phyloP scores from a whole-genome alignment of 2,888 invertebrate species.

The Agrotis ipsilon region DNA sequence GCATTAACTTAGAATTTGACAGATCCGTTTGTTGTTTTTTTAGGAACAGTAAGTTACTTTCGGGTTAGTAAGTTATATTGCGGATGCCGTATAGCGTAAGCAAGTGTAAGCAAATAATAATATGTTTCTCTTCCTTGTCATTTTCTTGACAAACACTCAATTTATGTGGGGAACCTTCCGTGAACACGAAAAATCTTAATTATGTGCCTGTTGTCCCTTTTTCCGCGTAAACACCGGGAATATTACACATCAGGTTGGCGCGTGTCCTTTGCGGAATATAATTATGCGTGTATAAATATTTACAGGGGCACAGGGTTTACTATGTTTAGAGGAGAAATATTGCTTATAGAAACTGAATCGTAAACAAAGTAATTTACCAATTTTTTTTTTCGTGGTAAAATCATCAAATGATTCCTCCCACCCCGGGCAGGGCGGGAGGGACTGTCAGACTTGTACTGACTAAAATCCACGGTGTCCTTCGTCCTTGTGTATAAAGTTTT shows the following conservation, averaged over 20 bases:
- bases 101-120: neutral
- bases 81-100: neutral
- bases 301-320: conserved; percentile 2
- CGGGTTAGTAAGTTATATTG: too few species aligned
- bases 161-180: neutral
- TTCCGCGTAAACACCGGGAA: conserved; percentile 12
- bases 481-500: too few species aligned
- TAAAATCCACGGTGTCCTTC: too few species aligned
- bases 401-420: too few species aligned
- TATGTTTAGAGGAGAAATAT: conserved; percentile 4
- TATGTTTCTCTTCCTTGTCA: neutral
- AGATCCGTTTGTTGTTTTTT: too few species aligned
- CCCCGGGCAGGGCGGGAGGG: too few species aligned
- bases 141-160: neutral
- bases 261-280: conserved; percentile 34
- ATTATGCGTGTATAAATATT: conserved; percentile 44
- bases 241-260: conserved; percentile 34
- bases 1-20: too few species aligned
- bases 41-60: too few species aligned
- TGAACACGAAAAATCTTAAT: conserved; percentile 16
- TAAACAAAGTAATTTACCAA: neutral
- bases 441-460: too few species aligned
- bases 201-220: conserved; percentile 6
- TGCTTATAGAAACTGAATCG: neutral
- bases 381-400: too few species aligned